Conservation (phyloP, 2,797 vertebrate species). For the Loriculus beryllinus region DNA sequence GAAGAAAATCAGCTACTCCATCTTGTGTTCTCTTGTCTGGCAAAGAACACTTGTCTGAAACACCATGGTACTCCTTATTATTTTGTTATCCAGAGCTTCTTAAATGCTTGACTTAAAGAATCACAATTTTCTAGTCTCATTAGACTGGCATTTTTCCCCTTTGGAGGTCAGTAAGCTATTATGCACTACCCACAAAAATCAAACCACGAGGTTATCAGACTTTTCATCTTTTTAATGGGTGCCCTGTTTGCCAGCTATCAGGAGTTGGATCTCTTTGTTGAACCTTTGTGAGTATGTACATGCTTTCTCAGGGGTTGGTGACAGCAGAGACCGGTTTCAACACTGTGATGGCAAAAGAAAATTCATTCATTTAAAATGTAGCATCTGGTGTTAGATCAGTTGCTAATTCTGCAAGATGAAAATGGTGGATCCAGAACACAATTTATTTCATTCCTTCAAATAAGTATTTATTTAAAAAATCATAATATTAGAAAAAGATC, state of each 20-base stretch:
- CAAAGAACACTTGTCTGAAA: not conserved
- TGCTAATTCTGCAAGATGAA: not conserved
- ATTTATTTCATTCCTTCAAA: not conserved
- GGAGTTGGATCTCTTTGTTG: constrained; percentile 6
- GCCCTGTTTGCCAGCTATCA: not conserved
- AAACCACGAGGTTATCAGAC: not conserved
- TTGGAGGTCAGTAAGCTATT: constrained; percentile 37
- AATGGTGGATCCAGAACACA: not conserved
- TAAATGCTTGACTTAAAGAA: constrained; percentile 8
- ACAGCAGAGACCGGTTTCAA: not conserved
- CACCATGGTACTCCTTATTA: not conserved
- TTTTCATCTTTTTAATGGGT: constrained; percentile 1
- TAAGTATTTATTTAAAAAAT: not conserved
- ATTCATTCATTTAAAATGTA: not conserved
- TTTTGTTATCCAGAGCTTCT: not conserved
- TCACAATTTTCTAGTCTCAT: constrained; percentile 3
- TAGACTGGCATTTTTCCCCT: not conserved
- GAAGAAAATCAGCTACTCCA: constrained; percentile 25
- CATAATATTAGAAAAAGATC: not conserved
- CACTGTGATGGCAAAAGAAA: not conserved
- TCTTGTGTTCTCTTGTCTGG: not conserved
- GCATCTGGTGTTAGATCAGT: not conserved
- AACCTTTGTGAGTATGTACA: not conserved
- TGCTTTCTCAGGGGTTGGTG: not conserved
- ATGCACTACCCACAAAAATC: not conserved